Percentiles rank a stretch among this genome's conserved stretches.
Evolutionary conservation across 2,888 invertebrate species (phyloP).

Genomic region (Leptopilina drosophilae): DNA sequence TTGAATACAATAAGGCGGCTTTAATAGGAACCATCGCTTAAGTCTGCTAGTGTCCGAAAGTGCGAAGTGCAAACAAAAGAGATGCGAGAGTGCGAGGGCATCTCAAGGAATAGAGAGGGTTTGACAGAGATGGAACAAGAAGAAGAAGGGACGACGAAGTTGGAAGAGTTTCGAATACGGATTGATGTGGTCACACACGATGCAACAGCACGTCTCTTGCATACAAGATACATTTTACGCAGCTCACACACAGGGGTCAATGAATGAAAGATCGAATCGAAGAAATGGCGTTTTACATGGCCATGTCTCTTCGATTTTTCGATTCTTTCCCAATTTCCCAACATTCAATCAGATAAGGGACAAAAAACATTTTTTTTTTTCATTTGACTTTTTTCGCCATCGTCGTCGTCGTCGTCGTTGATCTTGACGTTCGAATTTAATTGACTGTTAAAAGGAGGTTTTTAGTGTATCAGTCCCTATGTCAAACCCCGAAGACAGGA

Average conservation of each 20-base stretch:
- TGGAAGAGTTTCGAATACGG: conserved; percentile 67
- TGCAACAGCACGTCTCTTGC: conserved; percentile 70
- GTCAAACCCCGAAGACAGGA: too few species aligned
- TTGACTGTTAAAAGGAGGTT: background rate
- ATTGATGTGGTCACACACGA: conserved; percentile 77
- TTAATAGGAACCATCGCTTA: conserved; percentile 67
- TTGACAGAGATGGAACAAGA: conserved; percentile 50
- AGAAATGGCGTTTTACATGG: conserved; percentile 44
- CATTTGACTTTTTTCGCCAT: background rate
- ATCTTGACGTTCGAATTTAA: background rate
- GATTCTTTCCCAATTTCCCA: background rate
- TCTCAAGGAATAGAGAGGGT: conserved; percentile 42
- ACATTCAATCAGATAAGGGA: background rate
- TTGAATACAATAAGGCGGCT: conserved; percentile 74
- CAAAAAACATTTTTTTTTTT: background rate
- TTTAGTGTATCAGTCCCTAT: too few species aligned
- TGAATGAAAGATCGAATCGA: conserved; percentile 45
- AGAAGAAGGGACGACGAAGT: conserved; percentile 46
- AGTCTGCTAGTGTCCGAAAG: conserved; percentile 67
- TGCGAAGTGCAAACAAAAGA: conserved; percentile 72
- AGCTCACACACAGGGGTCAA: conserved; percentile 59
- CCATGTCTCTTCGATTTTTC: conserved; percentile 51
- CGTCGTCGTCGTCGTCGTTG: background rate
- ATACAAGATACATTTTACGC: conserved; percentile 66
- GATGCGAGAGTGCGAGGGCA: conserved; percentile 51